Evolutionary conservation across 2,113 vertebrate species (phyloP), one percentile per base, ranked within the genome.

Genomic region (Pelodiscus sinensis): DNA sequence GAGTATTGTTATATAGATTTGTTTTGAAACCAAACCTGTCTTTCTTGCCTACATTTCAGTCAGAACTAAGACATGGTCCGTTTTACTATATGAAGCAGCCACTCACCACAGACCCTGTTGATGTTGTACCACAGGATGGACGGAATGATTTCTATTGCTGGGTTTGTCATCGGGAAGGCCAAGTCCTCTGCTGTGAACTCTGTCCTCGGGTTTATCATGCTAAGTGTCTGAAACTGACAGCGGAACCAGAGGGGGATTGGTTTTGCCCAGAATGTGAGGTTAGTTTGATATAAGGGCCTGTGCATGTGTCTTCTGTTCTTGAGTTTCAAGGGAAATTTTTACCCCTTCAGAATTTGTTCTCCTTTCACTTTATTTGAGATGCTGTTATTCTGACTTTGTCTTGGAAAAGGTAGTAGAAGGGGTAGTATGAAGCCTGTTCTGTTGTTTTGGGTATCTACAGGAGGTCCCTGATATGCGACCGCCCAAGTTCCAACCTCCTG

Each of bases 1-100:
- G 95, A 97, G 96, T 95, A 81, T 86, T 86, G 21, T 92, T 97
- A 91, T 98, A 95, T 97, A 97, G 97, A 97, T 97, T 98, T 98
- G 98, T 99, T 98, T 99, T 99, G 98, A 99, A 99, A 99, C 99
- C 98, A 98, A 97, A 98, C 99, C 97, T 99, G 98, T 99, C 98
- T 99, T 97, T 99, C 98, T 99, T 99, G 98, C 99, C 99, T 99
- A 99, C 99, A 99, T 99, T 99, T 98, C 99, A 99, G 99, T 99
- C 99, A 99, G 99, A 99, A 96, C 99, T 99, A 99, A 99, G 99
- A 99, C 99, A 99, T 99, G 99, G 99, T 99, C 99, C 99, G 98
- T 99, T 99, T 99, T 99, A 99, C 99, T 99, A 99, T 99, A 97
- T 99, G 99, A 99, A 99, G 99, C 99, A 99, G 99, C 99, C 99